phyloP scores from a whole-genome alignment of 2,888 invertebrate species.

The Sisyra terminalis region DNA sequence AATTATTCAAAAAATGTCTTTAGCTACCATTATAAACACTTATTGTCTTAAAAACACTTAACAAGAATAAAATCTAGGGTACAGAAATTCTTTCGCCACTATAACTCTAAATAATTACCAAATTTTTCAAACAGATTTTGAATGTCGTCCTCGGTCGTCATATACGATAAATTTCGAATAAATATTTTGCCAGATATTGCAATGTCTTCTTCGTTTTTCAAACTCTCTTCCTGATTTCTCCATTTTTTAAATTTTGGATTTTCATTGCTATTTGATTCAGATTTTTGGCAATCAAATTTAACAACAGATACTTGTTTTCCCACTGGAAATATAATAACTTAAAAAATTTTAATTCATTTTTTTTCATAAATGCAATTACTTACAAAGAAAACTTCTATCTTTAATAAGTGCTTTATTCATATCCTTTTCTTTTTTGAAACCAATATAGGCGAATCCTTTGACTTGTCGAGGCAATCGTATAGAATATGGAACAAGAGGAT shows the following conservation, averaged over 20 bases:
- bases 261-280: constrained; percentile 13
- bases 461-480: constrained; percentile 62
- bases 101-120: constrained; percentile 34
- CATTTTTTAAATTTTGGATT: constrained; percentile 23
- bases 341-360: constrained; percentile 9
- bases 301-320: constrained; percentile 44
- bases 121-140: constrained; percentile 66
- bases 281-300: constrained; percentile 28
- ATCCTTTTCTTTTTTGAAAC: constrained; percentile 69
- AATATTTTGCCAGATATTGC: constrained; percentile 87
- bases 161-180: constrained; percentile 79
- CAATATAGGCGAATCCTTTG: constrained; percentile 80
- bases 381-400: constrained; percentile 73
- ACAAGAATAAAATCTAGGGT: no score
- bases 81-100: background rate
- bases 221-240: constrained; percentile 41
- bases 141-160: constrained; percentile 71
- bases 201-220: constrained; percentile 60
- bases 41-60: no score
- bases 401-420: constrained; percentile 65
- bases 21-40: no score
- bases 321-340: constrained; percentile 19
- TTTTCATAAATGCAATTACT: constrained; percentile 15
- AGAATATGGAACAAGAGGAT: constrained; percentile 60
- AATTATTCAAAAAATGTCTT: no score